phyloP scores from a whole-genome alignment of 2,113 vertebrate genomes.

The Prunella himalayana region DNA sequence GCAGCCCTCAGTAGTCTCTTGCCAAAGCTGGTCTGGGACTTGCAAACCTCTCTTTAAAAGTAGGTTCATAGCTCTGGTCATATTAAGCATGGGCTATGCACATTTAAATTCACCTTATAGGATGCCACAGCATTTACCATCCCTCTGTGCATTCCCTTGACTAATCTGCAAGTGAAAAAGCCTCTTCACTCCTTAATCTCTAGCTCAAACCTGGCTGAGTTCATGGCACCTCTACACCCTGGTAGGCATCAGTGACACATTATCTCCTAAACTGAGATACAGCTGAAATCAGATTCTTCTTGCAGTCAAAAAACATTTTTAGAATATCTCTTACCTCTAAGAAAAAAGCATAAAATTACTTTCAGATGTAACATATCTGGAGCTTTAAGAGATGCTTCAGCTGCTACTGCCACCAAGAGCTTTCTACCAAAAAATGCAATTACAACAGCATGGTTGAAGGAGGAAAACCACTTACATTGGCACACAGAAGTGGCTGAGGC shows the following conservation, averaged over 20 bases:
- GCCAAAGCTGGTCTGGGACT: background rate
- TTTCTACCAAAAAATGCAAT: conserved; percentile 55
- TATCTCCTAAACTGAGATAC: background rate
- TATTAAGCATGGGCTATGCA: fast-evolving
- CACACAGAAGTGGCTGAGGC: conserved; percentile 69
- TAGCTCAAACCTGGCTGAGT: background rate
- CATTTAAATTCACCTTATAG: background rate
- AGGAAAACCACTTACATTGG: conserved; percentile 64
- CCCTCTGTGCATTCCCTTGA: background rate
- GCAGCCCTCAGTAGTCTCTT: background rate
- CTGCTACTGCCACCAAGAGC: conserved; percentile 63
- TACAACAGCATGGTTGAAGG: conserved; percentile 35
- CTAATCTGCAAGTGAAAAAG: background rate
- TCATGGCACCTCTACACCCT: background rate
- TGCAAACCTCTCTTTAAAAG: background rate
- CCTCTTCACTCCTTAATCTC: background rate
- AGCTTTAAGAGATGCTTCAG: conserved; percentile 62
- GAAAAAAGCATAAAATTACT: background rate
- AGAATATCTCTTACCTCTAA: background rate
- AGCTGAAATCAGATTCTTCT: background rate
- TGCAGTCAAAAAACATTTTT: background rate
- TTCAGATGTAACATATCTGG: conserved; percentile 19
- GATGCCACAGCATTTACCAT: background rate
- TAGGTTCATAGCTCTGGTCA: background rate
- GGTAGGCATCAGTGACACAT: background rate